phyloP scores from a whole-genome alignment of 2,113 vertebrate genomes.

The Elephas maximus region DNA sequence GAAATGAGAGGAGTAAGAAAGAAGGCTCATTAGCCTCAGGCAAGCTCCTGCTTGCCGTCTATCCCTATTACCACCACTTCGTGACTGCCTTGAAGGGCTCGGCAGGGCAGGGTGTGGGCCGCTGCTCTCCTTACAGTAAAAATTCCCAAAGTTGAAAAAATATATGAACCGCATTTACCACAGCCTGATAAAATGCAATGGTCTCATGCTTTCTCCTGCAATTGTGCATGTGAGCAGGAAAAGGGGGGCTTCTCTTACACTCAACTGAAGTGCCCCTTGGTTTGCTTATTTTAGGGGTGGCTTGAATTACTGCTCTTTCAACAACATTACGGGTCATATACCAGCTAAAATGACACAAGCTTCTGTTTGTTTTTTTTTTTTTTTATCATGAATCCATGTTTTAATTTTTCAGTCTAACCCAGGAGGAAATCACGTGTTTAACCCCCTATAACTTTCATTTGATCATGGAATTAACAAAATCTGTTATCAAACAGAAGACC shows the following conservation, averaged over 20 bases:
- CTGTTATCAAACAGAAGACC: constrained; percentile 5
- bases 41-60: constrained; percentile 54
- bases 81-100: constrained; percentile 72
- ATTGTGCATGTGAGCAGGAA: constrained; percentile 29
- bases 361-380: constrained; percentile 48
- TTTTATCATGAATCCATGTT: constrained; percentile 31
- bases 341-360: constrained; percentile 38
- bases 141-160: constrained; percentile 83
- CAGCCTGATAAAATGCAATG: constrained; percentile 81
- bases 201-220: constrained; percentile 58
- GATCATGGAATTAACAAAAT: constrained; percentile 57
- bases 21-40: constrained; percentile 59
- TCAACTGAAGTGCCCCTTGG: constrained; percentile 65
- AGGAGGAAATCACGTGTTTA: constrained; percentile 71
- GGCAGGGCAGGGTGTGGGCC: constrained; percentile 77
- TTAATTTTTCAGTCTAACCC: constrained; percentile 77
- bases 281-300: constrained; percentile 61
- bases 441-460: background rate
- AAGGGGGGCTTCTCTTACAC: constrained; percentile 72
- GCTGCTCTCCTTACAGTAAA: constrained; percentile 75
- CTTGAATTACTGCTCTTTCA: constrained; percentile 57
- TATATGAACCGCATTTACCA: constrained; percentile 81
- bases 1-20: constrained; percentile 37
- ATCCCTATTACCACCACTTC: constrained; percentile 24
- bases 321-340: constrained; percentile 48